A percentile compares a stretch with the other conserved stretches of the same genome.
Conservation (phyloP, 2,113 vertebrate species). For the Asarcornis scutulata region DNA sequence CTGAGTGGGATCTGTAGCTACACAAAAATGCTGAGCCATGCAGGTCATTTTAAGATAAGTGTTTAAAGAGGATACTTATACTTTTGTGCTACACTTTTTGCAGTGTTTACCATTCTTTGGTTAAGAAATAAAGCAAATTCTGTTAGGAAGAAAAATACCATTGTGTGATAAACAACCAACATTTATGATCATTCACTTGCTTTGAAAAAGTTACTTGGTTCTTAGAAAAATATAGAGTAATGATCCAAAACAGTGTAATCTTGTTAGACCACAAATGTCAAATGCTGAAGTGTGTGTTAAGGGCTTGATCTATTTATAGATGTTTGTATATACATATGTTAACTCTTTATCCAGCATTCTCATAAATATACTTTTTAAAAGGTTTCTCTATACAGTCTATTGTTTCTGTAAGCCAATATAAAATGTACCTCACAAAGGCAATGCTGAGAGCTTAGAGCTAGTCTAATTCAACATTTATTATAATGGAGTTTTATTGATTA, state of each 20-base stretch:
- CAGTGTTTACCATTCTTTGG: background rate
- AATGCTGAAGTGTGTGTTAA: background rate
- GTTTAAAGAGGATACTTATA: background rate
- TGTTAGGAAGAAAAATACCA: background rate
- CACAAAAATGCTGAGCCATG: background rate
- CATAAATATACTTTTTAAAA: background rate
- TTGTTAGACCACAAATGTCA: background rate
- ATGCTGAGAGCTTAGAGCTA: background rate
- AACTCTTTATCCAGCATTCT: background rate
- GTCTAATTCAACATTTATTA: background rate
- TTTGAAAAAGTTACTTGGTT: background rate
- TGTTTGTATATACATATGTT: background rate
- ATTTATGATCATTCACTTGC: background rate
- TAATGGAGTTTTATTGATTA: background rate
- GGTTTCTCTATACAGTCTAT: conserved; percentile 16
- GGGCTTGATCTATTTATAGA: background rate
- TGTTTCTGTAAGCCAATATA: conserved; percentile 30
- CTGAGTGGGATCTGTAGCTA: background rate
- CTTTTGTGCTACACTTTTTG: background rate
- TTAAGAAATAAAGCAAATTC: background rate
- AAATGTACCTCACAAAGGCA: background rate
- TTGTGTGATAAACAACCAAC: background rate
- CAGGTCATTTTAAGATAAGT: background rate
- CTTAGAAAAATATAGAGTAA: background rate
- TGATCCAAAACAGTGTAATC: background rate